Evolutionary conservation across 2,113 vertebrate genomes (phyloP).

Genomic region (Carassius gibelio): DNA sequence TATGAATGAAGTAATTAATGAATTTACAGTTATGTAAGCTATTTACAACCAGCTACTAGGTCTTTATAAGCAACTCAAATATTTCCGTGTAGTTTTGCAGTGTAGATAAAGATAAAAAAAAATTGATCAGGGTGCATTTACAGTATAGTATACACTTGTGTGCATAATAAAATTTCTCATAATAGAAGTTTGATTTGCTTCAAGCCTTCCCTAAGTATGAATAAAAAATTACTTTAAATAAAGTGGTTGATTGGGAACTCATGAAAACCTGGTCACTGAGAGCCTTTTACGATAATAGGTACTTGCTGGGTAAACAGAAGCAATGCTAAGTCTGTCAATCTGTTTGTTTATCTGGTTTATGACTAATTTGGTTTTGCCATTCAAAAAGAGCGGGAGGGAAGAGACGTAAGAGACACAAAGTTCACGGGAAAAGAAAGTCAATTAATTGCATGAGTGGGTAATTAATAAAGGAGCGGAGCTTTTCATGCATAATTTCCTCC

Average conservation of each 20-base stretch:
- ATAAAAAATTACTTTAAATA: slow-evolving; percentile 8
- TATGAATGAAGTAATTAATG: no score
- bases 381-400: slow-evolving; percentile 50
- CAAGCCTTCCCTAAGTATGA: background rate
- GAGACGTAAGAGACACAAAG: slow-evolving; percentile 62
- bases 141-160: background rate
- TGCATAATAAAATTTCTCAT: slow-evolving; percentile 3
- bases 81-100: no score
- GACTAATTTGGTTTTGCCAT: slow-evolving; percentile 30
- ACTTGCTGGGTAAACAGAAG: slow-evolving; percentile 21
- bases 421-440: slow-evolving; percentile 73
- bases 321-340: slow-evolving; percentile 26
- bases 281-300: background rate
- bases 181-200: background rate
- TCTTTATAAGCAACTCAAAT: no score
- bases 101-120: no score
- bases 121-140: background rate
- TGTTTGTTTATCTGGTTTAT: slow-evolving; percentile 34
- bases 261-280: background rate
- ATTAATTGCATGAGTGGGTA: slow-evolving; percentile 77
- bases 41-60: no score
- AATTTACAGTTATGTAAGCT: no score
- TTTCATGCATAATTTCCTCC: slow-evolving; percentile 76
- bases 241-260: background rate
- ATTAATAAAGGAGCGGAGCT: slow-evolving; percentile 74